Percentiles rank a stretch among this genome's conserved stretches.
Conservation (phyloP, 2,888 invertebrate species). For the Brachypalpus laphriformis region DNA sequence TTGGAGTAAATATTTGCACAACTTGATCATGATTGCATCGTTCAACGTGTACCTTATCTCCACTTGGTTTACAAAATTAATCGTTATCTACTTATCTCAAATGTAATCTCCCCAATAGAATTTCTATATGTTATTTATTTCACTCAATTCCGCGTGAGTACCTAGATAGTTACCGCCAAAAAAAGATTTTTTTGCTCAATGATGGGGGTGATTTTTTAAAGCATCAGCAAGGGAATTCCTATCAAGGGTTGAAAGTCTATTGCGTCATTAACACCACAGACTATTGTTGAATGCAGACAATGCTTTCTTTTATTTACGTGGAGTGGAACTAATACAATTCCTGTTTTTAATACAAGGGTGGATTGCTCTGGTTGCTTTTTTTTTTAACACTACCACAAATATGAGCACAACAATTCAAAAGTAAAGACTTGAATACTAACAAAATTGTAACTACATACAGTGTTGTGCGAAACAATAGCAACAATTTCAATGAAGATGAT, state of each 20-base stretch:
- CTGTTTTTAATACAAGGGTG: neutral
- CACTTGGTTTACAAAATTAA: no score
- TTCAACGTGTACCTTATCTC: no score
- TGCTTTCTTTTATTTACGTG: neutral
- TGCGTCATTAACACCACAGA: conserved; percentile 25
- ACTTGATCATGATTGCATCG: neutral
- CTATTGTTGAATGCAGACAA: conserved; percentile 20
- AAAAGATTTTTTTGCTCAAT: neutral
- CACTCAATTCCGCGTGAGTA: conserved; percentile 7
- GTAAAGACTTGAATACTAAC: neutral
- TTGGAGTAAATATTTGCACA: neutral
- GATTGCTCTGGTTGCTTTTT: neutral
- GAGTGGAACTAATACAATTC: conserved; percentile 1
- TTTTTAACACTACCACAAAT: neutral
- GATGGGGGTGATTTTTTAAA: conserved; percentile 13
- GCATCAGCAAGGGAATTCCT: conserved; percentile 30
- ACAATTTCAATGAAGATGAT: no score
- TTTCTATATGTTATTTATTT: neutral
- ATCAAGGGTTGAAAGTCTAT: conserved; percentile 14
- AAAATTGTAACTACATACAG: neutral
- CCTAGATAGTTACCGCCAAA: conserved; percentile 5
- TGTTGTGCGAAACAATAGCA: no score
- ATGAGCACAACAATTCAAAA: neutral
- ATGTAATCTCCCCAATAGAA: neutral
- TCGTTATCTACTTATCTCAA: no score